These are phyloP conservation scores for Sarotherodon lohbergeri DNA, from an alignment of 2,113 vertebrate species.

Conservation along the genomic window DNA sequence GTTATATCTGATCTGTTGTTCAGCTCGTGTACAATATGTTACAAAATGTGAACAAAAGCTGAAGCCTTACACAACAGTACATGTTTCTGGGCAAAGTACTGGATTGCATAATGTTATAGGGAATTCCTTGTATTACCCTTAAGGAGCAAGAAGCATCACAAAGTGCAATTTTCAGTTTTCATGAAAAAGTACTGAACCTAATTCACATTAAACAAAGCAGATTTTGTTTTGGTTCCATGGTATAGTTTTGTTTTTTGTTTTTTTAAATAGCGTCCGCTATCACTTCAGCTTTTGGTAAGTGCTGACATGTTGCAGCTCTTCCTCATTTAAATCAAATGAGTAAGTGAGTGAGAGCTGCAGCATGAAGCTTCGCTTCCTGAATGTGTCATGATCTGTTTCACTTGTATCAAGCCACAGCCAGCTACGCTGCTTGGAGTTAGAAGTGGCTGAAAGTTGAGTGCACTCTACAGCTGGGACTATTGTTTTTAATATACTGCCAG, in stretches of 20 bases:
- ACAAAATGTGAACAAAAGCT: not conserved
- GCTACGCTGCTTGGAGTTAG: not conserved
- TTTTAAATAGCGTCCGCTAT: not conserved
- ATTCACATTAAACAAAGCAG: not conserved
- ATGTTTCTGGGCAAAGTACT: not conserved
- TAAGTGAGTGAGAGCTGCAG: slow-evolving; percentile 2
- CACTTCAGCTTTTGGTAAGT: not conserved
- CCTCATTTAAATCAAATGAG: slow-evolving; percentile 67
- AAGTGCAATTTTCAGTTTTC: not conserved
- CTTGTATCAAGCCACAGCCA: not conserved
- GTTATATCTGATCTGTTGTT: not conserved
- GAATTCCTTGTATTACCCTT: not conserved
- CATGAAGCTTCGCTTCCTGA: slow-evolving; percentile 50
- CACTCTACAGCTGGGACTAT: not conserved
- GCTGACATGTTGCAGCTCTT: slow-evolving; percentile 53
- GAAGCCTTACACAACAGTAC: not conserved
- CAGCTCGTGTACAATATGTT: not conserved
- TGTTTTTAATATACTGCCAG: not conserved
- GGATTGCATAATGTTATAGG: not conserved
- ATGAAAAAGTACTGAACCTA: not conserved
- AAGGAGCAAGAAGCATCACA: not conserved
- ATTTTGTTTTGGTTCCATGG: not conserved
- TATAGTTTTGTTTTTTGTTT: not conserved
- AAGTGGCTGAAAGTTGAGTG: not conserved
- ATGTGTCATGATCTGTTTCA: slow-evolving; percentile 23